Conservation (phyloP, 2,888 invertebrate species). For the Trissoscelio sp. region DNA sequence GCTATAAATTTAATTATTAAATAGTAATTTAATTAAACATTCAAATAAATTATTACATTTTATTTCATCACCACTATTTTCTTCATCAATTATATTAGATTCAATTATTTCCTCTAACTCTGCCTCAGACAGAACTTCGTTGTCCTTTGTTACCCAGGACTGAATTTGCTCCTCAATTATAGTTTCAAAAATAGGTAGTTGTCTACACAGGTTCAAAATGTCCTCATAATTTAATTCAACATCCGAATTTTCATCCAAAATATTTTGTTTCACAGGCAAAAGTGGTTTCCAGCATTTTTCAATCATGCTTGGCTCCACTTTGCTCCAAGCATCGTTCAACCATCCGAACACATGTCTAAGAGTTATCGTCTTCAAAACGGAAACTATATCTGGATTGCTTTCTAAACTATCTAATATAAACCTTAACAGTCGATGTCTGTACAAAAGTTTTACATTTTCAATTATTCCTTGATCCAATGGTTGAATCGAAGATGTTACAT, state of each 20-base stretch:
- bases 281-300: slow-evolving; percentile 43
- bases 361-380: background rate
- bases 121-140: too few relatives aligned
- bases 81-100: too few relatives aligned
- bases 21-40: too few relatives aligned
- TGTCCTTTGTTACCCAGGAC: too few relatives aligned
- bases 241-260: background rate
- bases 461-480: slow-evolving; percentile 43
- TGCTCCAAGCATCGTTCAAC: slow-evolving; percentile 12
- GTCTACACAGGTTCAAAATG: background rate
- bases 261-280: background rate
- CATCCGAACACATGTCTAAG: slow-evolving; percentile 4
- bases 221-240: background rate
- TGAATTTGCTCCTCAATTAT: too few relatives aligned
- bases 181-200: too few relatives aligned
- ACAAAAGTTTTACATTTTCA: slow-evolving; percentile 27
- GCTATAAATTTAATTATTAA: too few relatives aligned
- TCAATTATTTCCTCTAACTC: too few relatives aligned
- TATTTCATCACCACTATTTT: too few relatives aligned
- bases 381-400: background rate
- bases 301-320: slow-evolving; percentile 6
- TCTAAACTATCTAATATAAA: background rate
- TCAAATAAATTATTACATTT: too few relatives aligned
- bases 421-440: slow-evolving; percentile 4
- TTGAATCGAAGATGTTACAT: slow-evolving; percentile 13